These are phyloP conservation scores for Temnothorax ravouxi DNA, from an alignment of 2,888 invertebrate genomes.

Conservation along the genomic window DNA sequence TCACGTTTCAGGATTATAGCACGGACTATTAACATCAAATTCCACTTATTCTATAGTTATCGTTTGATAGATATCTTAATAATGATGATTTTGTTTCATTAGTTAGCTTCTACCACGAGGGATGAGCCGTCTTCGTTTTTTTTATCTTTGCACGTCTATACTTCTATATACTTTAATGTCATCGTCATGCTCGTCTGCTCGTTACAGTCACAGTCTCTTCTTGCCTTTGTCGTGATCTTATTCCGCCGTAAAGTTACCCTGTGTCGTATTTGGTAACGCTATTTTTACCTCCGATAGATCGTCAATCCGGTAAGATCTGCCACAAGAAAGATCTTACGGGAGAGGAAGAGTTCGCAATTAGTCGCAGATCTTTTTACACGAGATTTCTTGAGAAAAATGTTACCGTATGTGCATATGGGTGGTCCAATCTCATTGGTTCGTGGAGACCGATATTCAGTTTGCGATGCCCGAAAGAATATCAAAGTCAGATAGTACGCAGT, in stretches of 20 bases:
- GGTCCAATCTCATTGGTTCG: background rate
- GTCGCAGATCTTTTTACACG: slow-evolving; percentile 8
- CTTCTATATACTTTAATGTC: background rate
- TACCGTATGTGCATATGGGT: background rate
- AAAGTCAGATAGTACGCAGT: background rate
- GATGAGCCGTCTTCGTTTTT: background rate
- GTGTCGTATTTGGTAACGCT: slow-evolving; percentile 12
- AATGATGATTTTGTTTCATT: background rate
- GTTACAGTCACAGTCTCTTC: slow-evolving; percentile 1
- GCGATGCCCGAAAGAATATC: background rate
- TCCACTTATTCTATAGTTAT: background rate
- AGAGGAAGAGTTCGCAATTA: background rate
- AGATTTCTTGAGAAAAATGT: slow-evolving; percentile 1
- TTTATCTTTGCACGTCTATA: background rate
- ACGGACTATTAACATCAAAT: background rate
- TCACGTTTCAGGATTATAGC: background rate
- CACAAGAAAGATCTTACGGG: background rate
- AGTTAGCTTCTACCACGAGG: background rate
- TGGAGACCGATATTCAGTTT: background rate
- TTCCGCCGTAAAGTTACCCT: background rate
- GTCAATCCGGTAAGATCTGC: background rate
- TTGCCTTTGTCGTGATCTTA: background rate
- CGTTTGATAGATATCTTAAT: background rate
- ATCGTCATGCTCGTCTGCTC: slow-evolving; percentile 1
- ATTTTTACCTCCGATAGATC: background rate